Conservation (phyloP, 2,797 vertebrate species). For the Aplochiton taeniatus region DNA sequence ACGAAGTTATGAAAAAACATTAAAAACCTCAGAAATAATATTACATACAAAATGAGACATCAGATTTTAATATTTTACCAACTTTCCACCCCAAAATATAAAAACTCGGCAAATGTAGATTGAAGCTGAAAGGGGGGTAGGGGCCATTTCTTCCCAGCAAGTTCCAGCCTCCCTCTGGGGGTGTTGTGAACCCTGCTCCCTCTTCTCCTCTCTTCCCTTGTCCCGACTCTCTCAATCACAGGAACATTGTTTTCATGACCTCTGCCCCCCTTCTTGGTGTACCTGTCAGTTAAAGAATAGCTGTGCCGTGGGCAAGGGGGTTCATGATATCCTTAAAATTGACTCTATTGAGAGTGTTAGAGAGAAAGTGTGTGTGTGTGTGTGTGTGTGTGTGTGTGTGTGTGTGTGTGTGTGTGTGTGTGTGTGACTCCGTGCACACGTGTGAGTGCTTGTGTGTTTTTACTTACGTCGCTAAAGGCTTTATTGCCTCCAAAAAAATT, state of each 20-base stretch:
- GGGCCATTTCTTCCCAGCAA: neutral
- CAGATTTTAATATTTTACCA: too few relatives aligned
- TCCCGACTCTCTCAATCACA: constrained; percentile 14
- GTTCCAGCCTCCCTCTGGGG: neutral
- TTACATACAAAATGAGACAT: too few relatives aligned
- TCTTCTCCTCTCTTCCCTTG: constrained; percentile 2
- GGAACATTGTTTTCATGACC: constrained; percentile 31
- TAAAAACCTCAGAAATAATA: too few relatives aligned
- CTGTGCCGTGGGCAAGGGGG: neutral
- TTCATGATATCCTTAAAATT: neutral
- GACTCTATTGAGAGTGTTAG: neutral
- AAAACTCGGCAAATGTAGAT: too few relatives aligned
- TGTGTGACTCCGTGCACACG: neutral
- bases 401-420: neutral
- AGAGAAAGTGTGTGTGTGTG: neutral
- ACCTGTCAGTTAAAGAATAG: constrained; percentile 37
- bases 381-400: neutral
- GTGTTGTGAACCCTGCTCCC: neutral
- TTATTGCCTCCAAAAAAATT: too few relatives aligned
- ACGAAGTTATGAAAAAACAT: too few relatives aligned
- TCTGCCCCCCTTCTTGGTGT: constrained; percentile 19
- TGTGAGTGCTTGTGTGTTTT: neutral
- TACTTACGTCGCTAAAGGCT: too few relatives aligned
- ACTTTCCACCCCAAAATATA: too few relatives aligned
- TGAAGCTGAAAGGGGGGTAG: neutral